phyloP scores from a whole-genome alignment of 2,113 vertebrate genomes.

The Centropus unirufus region DNA sequence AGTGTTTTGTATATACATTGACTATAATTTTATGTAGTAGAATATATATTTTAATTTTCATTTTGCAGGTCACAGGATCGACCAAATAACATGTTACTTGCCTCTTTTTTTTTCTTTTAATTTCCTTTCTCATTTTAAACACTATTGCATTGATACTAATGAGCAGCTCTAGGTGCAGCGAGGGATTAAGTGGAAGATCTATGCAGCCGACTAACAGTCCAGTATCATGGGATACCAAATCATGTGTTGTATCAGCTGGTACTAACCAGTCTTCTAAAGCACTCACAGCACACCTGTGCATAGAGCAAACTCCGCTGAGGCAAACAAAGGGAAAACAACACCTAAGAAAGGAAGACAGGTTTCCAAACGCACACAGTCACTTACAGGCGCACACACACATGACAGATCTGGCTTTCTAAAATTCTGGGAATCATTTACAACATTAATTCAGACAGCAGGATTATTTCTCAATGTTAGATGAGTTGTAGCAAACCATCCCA shows the following conservation, averaged over 20 bases:
- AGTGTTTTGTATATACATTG: background rate
- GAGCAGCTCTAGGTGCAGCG: background rate
- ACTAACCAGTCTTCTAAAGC: background rate
- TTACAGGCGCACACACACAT: background rate
- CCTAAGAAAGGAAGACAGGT: background rate
- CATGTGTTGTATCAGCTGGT: background rate
- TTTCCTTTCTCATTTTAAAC: background rate
- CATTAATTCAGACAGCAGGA: background rate
- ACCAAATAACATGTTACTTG: background rate
- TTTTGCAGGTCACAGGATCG: background rate
- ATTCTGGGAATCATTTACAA: background rate
- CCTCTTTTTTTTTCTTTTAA: background rate
- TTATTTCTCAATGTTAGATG: background rate
- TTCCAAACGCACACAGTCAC: background rate
- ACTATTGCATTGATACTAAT: background rate
- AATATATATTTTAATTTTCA: background rate
- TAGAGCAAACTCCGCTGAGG: background rate
- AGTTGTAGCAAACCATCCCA: background rate
- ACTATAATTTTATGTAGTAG: background rate
- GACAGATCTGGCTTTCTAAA: background rate
- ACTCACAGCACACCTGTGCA: background rate
- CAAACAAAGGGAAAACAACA: conserved; percentile 29
- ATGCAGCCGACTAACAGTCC: background rate
- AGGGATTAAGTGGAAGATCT: background rate
- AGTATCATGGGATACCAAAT: background rate